A percentile compares a stretch with the other conserved stretches of the same genome.
These are phyloP conservation scores for Trissolcus japonicus DNA, from an alignment of 2,888 invertebrate species.

Conservation along the genomic window DNA sequence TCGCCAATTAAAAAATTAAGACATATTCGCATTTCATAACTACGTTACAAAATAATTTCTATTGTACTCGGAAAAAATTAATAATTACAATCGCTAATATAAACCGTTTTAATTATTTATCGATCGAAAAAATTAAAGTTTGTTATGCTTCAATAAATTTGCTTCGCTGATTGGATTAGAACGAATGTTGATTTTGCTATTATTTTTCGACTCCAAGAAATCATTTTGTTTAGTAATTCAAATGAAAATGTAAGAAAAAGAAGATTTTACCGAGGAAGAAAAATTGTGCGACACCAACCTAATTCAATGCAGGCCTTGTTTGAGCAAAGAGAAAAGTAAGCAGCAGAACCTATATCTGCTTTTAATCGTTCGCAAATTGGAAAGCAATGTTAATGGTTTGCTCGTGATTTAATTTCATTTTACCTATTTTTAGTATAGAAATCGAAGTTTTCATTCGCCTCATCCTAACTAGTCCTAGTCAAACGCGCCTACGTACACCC, in stretches of 20 bases:
- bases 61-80: too few relatives aligned
- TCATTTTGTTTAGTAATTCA: neutral
- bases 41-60: too few relatives aligned
- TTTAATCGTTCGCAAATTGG: slow-evolving; percentile 21
- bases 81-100: too few relatives aligned
- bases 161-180: too few relatives aligned
- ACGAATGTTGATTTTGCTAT: too few relatives aligned
- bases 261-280: neutral
- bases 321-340: slow-evolving; percentile 8
- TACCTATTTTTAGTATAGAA: neutral
- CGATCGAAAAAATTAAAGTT: too few relatives aligned
- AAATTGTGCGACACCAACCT: neutral
- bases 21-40: too few relatives aligned
- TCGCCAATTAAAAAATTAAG: too few relatives aligned
- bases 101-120: too few relatives aligned
- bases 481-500: slow-evolving; percentile 60
- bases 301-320: neutral
- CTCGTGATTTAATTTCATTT: slow-evolving; percentile 1
- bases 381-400: slow-evolving; percentile 19
- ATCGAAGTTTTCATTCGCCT: slow-evolving; percentile 24
- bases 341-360: slow-evolving; percentile 11
- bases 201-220: too few relatives aligned
- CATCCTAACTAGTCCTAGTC: slow-evolving; percentile 10
- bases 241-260: slow-evolving; percentile 5
- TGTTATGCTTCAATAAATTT: too few relatives aligned